A percentile compares a stretch with the other conserved stretches of the same genome.
phyloP scores from a whole-genome alignment of 2,797 vertebrate genomes.

The Poeciliopsis paucimaculata region DNA sequence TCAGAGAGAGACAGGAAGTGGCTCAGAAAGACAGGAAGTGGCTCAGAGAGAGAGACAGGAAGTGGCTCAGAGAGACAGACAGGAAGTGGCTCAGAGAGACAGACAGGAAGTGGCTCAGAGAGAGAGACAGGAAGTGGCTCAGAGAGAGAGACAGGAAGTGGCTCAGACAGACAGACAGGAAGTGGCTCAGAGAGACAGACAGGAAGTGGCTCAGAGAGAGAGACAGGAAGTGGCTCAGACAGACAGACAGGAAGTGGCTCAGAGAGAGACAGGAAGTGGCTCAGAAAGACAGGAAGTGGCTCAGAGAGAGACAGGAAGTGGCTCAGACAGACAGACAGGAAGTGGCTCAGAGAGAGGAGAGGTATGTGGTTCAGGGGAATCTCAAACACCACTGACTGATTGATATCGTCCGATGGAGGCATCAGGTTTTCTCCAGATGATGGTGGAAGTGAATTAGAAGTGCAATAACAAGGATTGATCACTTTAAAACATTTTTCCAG shows the following conservation, averaged over 20 bases:
- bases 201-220: background rate
- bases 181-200: conserved; percentile 3
- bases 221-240: too few species aligned
- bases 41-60: conserved; percentile 25
- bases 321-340: background rate
- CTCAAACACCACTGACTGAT: background rate
- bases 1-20: background rate
- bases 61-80: background rate
- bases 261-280: background rate
- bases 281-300: too few species aligned
- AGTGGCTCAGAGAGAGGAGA: background rate
- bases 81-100: too few species aligned
- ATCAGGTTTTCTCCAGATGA: background rate
- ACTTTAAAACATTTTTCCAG: background rate
- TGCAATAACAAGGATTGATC: background rate
- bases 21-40: background rate
- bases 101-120: too few species aligned
- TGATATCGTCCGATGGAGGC: background rate
- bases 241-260: background rate
- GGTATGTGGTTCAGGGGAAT: background rate
- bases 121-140: background rate
- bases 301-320: conserved; percentile 5
- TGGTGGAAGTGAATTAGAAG: background rate
- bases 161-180: background rate
- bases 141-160: background rate